A percentile compares a stretch with the other conserved stretches of the same genome.
These are phyloP conservation scores for Penaeus vannamei DNA, from an alignment of 1,140 invertebrate genomes.

Conservation along the genomic window DNA sequence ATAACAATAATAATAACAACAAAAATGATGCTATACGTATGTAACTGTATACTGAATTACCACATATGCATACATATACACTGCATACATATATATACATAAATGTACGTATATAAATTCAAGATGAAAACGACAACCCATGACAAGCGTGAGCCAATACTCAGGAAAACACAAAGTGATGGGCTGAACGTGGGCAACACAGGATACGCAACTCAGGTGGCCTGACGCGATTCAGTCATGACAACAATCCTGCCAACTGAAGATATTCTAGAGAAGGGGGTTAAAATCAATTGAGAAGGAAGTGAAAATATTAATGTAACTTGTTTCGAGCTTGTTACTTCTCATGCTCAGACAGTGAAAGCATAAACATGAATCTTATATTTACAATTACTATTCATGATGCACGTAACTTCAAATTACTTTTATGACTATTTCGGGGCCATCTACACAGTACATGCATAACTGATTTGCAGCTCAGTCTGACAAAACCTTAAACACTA, in stretches of 20 bases:
- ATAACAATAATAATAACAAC: too few relatives aligned
- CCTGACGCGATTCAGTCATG: constrained; percentile 20
- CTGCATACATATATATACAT: constrained; percentile 10
- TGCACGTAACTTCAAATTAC: too few relatives aligned
- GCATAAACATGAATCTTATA: neutral
- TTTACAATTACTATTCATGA: constrained; percentile 16
- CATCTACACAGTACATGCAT: constrained; percentile 37
- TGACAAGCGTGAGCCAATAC: too few relatives aligned
- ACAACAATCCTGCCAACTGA: constrained; percentile 25
- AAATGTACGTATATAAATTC: neutral
- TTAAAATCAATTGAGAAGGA: constrained; percentile 20
- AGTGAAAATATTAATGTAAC: constrained; percentile 2
- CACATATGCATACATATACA: neutral
- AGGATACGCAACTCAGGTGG: neutral
- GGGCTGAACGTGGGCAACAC: neutral
- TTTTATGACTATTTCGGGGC: neutral
- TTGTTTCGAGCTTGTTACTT: neutral
- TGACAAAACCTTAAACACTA: too few relatives aligned
- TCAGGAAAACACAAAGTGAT: too few relatives aligned
- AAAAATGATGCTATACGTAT: too few relatives aligned
- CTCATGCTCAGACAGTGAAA: constrained; percentile 8
- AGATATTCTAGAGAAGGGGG: neutral
- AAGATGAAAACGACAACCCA: too few relatives aligned
- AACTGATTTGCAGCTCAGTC: constrained; percentile 18
- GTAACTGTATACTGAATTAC: too few relatives aligned